phyloP scores from a whole-genome alignment of 2,888 invertebrate genomes.

The Meteorus cinctellus region DNA sequence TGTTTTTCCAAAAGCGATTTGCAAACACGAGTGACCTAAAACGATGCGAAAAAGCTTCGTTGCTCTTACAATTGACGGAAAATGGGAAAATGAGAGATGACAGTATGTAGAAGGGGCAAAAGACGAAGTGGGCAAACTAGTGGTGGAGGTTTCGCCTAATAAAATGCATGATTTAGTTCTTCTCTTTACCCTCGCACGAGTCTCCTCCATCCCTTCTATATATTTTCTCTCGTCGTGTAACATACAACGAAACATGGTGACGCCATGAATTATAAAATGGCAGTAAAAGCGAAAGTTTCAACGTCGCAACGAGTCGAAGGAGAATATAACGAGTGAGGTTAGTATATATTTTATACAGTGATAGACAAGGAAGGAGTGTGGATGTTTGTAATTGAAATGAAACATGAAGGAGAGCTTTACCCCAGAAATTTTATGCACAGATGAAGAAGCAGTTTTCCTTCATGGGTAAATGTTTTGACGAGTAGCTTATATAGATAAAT shows the following conservation, averaged over 20 bases:
- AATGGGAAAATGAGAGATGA: conserved; percentile 44
- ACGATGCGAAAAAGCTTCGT: conserved; percentile 55
- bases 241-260: conserved; percentile 62
- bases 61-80: conserved; percentile 53
- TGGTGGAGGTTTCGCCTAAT: conserved; percentile 56
- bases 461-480: background rate
- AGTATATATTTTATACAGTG: background rate
- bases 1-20: conserved; percentile 17
- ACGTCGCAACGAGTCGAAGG: conserved; percentile 28
- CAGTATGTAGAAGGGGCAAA: conserved; percentile 44
- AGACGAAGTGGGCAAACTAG: conserved; percentile 53
- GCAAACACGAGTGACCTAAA: conserved; percentile 30
- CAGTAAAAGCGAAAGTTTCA: conserved; percentile 73
- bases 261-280: conserved; percentile 73
- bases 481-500: background rate
- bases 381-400: conserved; percentile 25
- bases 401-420: conserved; percentile 4
- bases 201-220: conserved; percentile 59
- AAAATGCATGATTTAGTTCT: conserved; percentile 71
- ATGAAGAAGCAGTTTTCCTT: conserved; percentile 10
- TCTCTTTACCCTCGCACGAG: conserved; percentile 49
- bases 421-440: background rate
- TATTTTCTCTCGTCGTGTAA: conserved; percentile 57
- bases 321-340: conserved; percentile 26
- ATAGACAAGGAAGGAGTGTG: conserved; percentile 37